Conservation (phyloP, 2,888 invertebrate genomes). For the Euproctis similis region DNA sequence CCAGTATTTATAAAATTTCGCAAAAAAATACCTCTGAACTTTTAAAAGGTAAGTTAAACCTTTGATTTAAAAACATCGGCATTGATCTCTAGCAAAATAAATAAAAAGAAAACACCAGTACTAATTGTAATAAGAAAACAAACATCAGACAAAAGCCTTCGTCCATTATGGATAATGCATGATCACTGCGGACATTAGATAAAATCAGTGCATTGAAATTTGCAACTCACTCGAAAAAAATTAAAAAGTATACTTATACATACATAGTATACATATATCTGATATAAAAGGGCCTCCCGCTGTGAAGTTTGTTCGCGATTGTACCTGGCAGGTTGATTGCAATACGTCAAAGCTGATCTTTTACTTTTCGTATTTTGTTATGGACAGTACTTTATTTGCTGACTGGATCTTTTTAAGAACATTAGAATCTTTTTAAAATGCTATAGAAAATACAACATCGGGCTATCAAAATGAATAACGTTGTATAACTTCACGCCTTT, state of each 20-base stretch:
- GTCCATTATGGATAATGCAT: constrained; percentile 37
- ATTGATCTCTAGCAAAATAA: neutral
- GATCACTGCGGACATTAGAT: constrained; percentile 51
- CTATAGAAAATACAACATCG: too few relatives aligned
- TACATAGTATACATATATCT: too few relatives aligned
- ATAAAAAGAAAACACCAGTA: neutral
- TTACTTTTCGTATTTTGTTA: constrained; percentile 23
- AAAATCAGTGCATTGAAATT: constrained; percentile 42
- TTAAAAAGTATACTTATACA: constrained; percentile 9
- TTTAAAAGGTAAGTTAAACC: too few relatives aligned
- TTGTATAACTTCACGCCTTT: too few relatives aligned
- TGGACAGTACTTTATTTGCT: too few relatives aligned
- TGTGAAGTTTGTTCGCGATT: constrained; percentile 26
- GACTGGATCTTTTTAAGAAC: too few relatives aligned
- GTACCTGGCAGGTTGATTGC: constrained; percentile 46
- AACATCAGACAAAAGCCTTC: neutral
- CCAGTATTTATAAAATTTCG: too few relatives aligned
- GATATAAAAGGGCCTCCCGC: constrained; percentile 31
- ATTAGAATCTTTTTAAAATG: too few relatives aligned
- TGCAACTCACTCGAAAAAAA: constrained; percentile 23
- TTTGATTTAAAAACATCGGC: too few relatives aligned
- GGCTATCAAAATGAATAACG: too few relatives aligned
- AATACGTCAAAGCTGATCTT: constrained; percentile 39
- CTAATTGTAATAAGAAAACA: constrained; percentile 3
- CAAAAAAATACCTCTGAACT: too few relatives aligned